A percentile compares a stretch with the other conserved stretches of the same genome.
Conservation (phyloP, 2,113 vertebrate species). For the Sinosuthora webbiana region DNA sequence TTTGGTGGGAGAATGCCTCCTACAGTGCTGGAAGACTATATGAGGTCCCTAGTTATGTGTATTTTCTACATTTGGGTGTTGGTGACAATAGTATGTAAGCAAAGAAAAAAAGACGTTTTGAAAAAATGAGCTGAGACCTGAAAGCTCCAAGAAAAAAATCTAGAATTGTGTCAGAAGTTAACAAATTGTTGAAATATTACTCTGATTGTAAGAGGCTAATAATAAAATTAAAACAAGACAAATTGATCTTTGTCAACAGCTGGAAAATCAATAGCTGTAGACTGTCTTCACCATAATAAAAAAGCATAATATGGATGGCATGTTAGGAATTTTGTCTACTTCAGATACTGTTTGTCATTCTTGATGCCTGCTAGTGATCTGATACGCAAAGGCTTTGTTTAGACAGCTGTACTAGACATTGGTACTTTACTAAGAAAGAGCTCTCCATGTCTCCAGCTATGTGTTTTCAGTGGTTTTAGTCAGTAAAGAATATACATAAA, state of each 20-base stretch:
- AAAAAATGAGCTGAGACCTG: background rate
- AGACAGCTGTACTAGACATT: background rate
- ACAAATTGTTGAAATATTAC: background rate
- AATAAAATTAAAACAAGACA: background rate
- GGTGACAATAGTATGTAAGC: background rate
- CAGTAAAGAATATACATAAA: background rate
- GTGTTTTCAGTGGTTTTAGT: background rate
- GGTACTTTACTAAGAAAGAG: background rate
- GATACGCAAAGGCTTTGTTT: background rate
- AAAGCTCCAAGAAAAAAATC: background rate
- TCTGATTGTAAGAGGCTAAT: background rate
- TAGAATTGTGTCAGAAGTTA: background rate
- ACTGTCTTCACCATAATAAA: background rate
- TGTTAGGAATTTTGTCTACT: background rate
- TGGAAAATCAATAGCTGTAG: background rate
- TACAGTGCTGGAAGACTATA: rapidly evolving
- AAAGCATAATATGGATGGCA: background rate
- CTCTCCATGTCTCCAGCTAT: background rate
- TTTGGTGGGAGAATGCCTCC: background rate
- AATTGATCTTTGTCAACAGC: background rate
- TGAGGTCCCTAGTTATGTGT: rapidly evolving
- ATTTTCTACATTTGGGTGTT: background rate
- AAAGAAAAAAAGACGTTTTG: background rate
- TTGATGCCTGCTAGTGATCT: background rate
- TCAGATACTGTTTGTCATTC: background rate